A percentile compares a stretch with the other conserved stretches of the same genome.
Evolutionary conservation across 2,113 vertebrate genomes (phyloP).

Genomic region (Butorides virescens): DNA sequence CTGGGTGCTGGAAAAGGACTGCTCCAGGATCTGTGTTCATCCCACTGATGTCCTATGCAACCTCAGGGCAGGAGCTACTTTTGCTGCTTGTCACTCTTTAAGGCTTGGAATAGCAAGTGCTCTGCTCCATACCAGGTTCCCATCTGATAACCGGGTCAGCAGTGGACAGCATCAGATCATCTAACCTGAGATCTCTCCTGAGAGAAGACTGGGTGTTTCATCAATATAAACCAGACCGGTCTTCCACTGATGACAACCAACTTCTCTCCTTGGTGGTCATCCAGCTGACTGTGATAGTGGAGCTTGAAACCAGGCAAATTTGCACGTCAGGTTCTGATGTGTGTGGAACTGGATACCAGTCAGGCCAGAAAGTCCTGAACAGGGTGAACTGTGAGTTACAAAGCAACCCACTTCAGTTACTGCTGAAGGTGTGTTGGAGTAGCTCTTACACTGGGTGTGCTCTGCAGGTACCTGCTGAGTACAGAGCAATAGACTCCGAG

Average conservation of each 20-base stretch:
- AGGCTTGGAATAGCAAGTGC: neutral
- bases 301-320: neutral
- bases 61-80: neutral
- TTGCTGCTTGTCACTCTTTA: neutral
- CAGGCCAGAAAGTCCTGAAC: neutral
- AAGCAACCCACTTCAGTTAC: neutral
- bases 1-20: neutral
- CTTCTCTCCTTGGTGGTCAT: neutral
- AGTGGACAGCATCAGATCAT: neutral
- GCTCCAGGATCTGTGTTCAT: neutral
- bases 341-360: neutral
- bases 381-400: neutral
- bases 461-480: neutral
- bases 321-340: neutral
- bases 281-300: neutral
- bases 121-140: neutral
- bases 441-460: neutral
- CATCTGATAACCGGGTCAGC: neutral
- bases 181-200: neutral
- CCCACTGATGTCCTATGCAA: neutral
- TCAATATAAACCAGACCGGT: neutral
- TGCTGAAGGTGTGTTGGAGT: neutral
- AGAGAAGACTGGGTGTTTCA: neutral
- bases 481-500: accelerated
- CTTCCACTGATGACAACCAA: neutral